Evolutionary conservation across 2,888 invertebrate genomes (phyloP), one percentile per base, ranked within the genome.

Genomic region (Amblyjoppa proteus): DNA sequence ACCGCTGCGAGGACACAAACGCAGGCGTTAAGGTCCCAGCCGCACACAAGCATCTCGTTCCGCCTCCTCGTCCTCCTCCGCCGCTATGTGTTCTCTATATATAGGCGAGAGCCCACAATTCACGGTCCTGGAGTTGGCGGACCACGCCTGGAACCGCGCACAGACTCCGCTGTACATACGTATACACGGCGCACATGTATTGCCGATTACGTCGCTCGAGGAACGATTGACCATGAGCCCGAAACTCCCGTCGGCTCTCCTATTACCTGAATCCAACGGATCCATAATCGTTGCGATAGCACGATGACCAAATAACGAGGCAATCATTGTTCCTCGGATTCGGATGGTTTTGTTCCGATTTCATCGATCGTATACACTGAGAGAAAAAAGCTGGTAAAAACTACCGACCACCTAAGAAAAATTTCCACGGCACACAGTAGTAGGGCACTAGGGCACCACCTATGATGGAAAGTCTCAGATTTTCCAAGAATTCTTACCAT

Each of bases 61-160:
- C 13, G 16, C 25, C 74, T 13, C 58, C 74, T 28, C 58, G 0
- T 31, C 58, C 20, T 41, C 38, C 38, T 13, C 53, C 56, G 41
- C 53, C 56, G 41, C 45, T 53, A n/a, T 53, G 71, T 66, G 11
- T 58, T 51, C 56, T 49, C 51, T 31, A 51, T 28, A 78, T 64
- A 13, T 56, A 51, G 41, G 61, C 61, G 81, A 78, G 82, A 75
- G 79, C 56, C 66, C 71, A 80, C 85, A 80, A 85, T 85, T 85
- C 85, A 80, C 85, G 83, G 73, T 68, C 85, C 82, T 85, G 85
- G 58, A 68, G 70, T 75, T 76, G 85, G 71, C 79, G 78, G 78
- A 70, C 82, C 83, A 79, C 79, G 83, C 83, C 83, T 82, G 73
- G 70, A 85, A 80, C 78, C 69, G 11, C 80, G 71, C 74, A 75